Evolutionary conservation across 2,113 vertebrate species (phyloP).

Genomic region (Dipodomys ordii): DNA sequence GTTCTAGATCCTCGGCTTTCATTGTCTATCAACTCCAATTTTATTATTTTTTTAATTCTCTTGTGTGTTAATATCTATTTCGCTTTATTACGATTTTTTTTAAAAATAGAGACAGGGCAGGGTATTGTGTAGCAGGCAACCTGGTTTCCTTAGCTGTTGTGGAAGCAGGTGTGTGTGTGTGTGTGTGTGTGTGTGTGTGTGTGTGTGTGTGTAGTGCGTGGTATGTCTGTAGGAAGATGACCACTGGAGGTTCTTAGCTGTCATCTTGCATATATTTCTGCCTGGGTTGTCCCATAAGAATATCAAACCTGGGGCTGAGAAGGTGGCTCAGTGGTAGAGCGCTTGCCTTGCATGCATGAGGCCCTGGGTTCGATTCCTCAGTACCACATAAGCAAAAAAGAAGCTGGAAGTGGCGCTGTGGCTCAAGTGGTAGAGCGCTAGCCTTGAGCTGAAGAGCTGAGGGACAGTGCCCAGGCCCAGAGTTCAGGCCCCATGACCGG

Average conservation of each 20-base stretch:
- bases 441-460: too few species aligned
- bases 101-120: neutral
- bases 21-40: neutral
- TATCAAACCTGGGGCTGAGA: neutral
- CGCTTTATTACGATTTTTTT: neutral
- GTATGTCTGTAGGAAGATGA: neutral
- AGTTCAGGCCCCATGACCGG: too few species aligned
- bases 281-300: neutral
- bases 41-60: neutral
- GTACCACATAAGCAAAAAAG: too few species aligned
- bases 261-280: neutral
- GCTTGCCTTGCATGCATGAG: too few species aligned
- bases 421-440: too few species aligned
- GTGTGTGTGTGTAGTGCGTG: neutral
- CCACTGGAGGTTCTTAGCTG: too few species aligned
- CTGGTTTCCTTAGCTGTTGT: neutral
- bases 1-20: neutral
- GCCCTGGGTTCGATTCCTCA: too few species aligned
- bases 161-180: neutral
- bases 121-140: neutral
- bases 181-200: neutral
- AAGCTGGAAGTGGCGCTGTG: too few species aligned
- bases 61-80: neutral
- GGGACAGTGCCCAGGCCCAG: too few species aligned
- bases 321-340: too few species aligned